A percentile compares a stretch with the other conserved stretches of the same genome.
Conservation (phyloP, 2,113 vertebrate genomes). For the Scomber scombrus region DNA sequence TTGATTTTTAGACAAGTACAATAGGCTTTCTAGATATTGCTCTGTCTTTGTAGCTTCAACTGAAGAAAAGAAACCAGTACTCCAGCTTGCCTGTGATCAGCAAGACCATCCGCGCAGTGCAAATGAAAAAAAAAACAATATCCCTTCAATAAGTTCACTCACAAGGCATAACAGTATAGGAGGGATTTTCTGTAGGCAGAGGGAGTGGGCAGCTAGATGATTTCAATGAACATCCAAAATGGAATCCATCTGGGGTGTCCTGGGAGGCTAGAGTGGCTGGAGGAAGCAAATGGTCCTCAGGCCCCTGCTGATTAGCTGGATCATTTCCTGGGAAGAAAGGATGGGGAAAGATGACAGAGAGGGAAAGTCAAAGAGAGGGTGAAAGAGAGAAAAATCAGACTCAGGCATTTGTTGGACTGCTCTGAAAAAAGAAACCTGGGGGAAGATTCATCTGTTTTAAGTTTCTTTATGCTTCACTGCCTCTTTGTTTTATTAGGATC, state of each 20-base stretch:
- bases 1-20: not conserved
- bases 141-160: slow-evolving; percentile 35
- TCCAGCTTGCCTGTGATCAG: slow-evolving; percentile 7
- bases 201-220: slow-evolving; percentile 43
- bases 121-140: slow-evolving; percentile 40
- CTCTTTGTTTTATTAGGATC: slow-evolving; percentile 41
- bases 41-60: not conserved
- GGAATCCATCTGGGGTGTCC: slow-evolving; percentile 62
- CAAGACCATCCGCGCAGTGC: slow-evolving; percentile 5
- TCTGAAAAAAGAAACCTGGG: slow-evolving; percentile 40
- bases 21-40: not conserved
- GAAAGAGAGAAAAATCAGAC: slow-evolving; percentile 29
- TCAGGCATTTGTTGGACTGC: slow-evolving; percentile 34
- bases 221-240: slow-evolving; percentile 66
- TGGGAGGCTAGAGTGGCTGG: slow-evolving; percentile 58
- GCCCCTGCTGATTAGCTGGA: slow-evolving; percentile 55
- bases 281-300: slow-evolving; percentile 66
- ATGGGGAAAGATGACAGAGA: not conserved
- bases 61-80: not conserved
- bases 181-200: slow-evolving; percentile 34
- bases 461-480: slow-evolving; percentile 35
- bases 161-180: slow-evolving; percentile 1
- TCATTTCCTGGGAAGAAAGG: slow-evolving; percentile 46
- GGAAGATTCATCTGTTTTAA: slow-evolving; percentile 48
- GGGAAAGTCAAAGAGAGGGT: not conserved